Conservation (phyloP, 2,113 vertebrate genomes). For the Festucalex cinctus region DNA sequence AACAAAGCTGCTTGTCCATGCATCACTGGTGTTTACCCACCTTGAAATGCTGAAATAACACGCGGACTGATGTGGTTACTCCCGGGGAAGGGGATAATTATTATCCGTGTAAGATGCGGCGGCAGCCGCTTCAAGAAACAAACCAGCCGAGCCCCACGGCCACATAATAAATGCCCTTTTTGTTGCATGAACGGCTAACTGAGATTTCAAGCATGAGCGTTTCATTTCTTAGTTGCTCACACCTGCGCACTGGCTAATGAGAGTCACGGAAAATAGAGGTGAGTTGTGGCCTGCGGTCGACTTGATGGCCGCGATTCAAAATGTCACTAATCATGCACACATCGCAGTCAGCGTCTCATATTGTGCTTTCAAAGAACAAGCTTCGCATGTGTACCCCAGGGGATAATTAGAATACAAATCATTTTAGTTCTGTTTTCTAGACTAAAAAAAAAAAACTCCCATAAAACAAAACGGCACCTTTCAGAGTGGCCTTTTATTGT, state of each 20-base stretch:
- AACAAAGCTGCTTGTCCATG: constrained; percentile 19
- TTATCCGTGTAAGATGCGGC: constrained; percentile 12
- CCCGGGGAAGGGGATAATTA: constrained; percentile 36
- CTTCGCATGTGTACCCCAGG: background rate
- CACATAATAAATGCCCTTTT: constrained; percentile 61
- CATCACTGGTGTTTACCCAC: constrained; percentile 14
- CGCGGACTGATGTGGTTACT: constrained; percentile 20
- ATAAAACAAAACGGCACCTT: no score
- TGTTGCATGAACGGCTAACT: constrained; percentile 70
- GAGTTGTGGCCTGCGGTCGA: background rate
- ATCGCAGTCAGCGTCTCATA: background rate
- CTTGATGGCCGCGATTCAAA: background rate
- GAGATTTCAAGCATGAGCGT: constrained; percentile 68
- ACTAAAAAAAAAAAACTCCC: no score
- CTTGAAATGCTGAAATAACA: constrained; percentile 14
- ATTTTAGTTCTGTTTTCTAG: background rate
- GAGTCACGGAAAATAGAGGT: constrained; percentile 30
- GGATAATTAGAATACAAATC: background rate
- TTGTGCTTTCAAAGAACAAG: background rate
- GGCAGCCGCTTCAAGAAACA: constrained; percentile 25
- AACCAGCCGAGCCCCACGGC: constrained; percentile 20
- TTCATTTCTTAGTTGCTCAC: constrained; percentile 68
- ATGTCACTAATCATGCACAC: background rate
- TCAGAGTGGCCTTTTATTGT: no score
- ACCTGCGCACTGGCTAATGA: constrained; percentile 60